Conservation (phyloP, 2,113 vertebrate species). For the Carassius carassius region DNA sequence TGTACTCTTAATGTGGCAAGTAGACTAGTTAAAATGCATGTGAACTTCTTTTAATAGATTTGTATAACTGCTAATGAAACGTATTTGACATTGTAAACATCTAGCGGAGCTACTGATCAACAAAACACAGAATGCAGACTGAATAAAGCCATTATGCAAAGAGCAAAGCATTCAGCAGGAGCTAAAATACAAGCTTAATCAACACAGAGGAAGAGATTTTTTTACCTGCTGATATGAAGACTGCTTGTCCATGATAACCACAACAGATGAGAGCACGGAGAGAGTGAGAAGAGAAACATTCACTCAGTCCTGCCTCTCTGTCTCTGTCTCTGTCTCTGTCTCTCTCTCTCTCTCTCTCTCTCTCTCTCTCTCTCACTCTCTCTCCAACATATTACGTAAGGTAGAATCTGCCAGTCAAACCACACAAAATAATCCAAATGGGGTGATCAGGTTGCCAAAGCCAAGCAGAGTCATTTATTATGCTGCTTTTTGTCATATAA, state of each 20-base stretch:
- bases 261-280: neutral
- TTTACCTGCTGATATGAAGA: slow-evolving; percentile 29
- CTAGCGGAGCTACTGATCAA: neutral
- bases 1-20: neutral
- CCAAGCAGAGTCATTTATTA: neutral
- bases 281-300: slow-evolving; percentile 13
- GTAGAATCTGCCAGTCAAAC: slow-evolving; percentile 12
- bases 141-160: neutral
- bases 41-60: neutral
- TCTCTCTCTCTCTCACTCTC: slow-evolving; percentile 11
- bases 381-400: slow-evolving; percentile 24
- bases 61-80: neutral
- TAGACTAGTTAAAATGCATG: neutral
- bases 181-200: neutral
- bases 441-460: neutral
- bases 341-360: neutral
- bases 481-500: neutral
- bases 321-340: neutral
- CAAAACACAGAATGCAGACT: neutral
- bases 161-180: neutral
- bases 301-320: slow-evolving; percentile 28
- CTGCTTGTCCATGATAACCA: neutral
- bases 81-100: neutral
- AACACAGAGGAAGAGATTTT: neutral
- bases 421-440: slow-evolving; percentile 45